phyloP scores from a whole-genome alignment of 2,888 invertebrate species.

The Megamerina dolium region DNA sequence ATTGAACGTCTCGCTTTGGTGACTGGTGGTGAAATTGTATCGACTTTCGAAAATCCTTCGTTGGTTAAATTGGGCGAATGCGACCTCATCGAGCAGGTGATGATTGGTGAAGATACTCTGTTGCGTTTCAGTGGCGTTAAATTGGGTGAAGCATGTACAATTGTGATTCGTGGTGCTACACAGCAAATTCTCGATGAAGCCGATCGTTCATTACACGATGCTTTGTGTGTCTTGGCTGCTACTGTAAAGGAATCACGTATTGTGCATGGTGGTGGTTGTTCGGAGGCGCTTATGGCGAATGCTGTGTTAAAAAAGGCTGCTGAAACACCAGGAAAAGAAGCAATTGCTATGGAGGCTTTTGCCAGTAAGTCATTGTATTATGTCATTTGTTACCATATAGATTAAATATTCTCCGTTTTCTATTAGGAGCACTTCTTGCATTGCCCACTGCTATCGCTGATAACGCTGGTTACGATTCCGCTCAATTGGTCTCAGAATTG shows the following conservation, averaged over 20 bases:
- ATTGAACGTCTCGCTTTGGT: constrained; percentile 96
- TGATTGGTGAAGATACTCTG: constrained; percentile 95
- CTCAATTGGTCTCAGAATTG: constrained; percentile 86
- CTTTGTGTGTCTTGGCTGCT: constrained; percentile 91
- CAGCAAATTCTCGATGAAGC: constrained; percentile 98
- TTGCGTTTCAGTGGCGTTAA: constrained; percentile 92
- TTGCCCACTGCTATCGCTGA: constrained; percentile 95
- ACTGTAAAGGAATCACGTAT: constrained; percentile 91
- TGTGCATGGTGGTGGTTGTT: constrained; percentile 89
- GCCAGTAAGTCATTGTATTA: constrained; percentile 58
- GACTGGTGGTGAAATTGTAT: constrained; percentile 96
- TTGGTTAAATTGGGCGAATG: constrained; percentile 89
- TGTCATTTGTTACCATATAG: background rate
- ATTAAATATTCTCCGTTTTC: background rate
- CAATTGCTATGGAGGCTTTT: constrained; percentile 94
- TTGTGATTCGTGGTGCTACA: constrained; percentile 95
- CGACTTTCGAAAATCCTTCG: constrained; percentile 94
- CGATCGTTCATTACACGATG: constrained; percentile 96
- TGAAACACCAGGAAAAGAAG: constrained; percentile 92
- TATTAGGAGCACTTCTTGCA: constrained; percentile 67
- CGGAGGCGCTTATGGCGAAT: constrained; percentile 95
- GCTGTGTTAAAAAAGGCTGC: constrained; percentile 79
- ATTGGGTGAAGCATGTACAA: constrained; percentile 93
- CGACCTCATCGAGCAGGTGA: constrained; percentile 86
- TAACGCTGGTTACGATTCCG: constrained; percentile 97